Evolutionary conservation across 64 coral and sea anemone genomes (phyloP).

Genomic region (Montipora sp.): DNA sequence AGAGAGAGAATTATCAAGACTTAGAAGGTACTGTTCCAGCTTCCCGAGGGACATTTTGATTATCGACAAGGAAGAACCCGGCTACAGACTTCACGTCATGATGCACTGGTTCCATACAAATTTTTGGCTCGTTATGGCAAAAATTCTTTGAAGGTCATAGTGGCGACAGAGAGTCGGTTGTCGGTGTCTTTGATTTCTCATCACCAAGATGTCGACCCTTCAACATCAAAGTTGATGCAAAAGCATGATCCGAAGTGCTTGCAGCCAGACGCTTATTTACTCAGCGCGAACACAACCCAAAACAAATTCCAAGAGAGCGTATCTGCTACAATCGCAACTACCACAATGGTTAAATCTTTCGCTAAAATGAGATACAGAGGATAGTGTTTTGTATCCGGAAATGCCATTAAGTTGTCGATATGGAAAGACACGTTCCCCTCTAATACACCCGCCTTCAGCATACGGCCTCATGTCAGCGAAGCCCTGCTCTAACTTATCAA

Average conservation of each 20-base stretch:
- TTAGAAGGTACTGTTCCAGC: not conserved
- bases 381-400: slow-evolving; percentile 79
- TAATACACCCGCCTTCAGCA: slow-evolving; percentile 55
- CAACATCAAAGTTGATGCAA: not conserved
- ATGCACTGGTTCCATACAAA: slow-evolving; percentile 38
- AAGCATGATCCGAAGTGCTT: slow-evolving; percentile 20
- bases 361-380: slow-evolving; percentile 39
- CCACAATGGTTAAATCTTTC: not conserved
- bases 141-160: slow-evolving; percentile 93
- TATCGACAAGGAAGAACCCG: not conserved
- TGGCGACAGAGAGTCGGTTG: slow-evolving; percentile 90
- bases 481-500: slow-evolving; percentile 86
- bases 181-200: slow-evolving; percentile 91
- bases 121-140: slow-evolving; percentile 75
- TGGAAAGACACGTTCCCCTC: slow-evolving; percentile 59
- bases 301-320: slow-evolving; percentile 27
- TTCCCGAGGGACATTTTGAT: not conserved
- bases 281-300: slow-evolving; percentile 67
- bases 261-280: slow-evolving; percentile 79
- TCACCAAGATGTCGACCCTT: slow-evolving; percentile 28
- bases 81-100: slow-evolving; percentile 19
- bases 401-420: slow-evolving; percentile 76
- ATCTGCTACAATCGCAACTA: not conserved
- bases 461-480: slow-evolving; percentile 41
- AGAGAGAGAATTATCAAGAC: not conserved